Evolutionary conservation across 1,140 invertebrate species (phyloP), one percentile per base, ranked within the genome.

Genomic region (Drosophila erecta): DNA sequence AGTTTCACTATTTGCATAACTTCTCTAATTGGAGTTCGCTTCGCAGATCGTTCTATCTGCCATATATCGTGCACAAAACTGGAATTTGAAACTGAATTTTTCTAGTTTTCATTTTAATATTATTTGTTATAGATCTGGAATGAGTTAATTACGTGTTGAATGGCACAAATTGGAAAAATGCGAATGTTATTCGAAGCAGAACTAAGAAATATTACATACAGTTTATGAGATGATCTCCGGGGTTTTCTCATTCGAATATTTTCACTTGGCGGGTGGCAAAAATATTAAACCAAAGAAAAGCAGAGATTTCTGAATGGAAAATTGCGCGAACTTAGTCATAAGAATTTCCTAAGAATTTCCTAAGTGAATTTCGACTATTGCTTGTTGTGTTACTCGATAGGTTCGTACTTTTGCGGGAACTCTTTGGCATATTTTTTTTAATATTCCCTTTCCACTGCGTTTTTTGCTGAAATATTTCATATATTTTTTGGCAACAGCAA

Each of bases 401-500:
- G 38, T 33, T 37, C 44, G 43, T 59, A 37, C 55, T 38, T 27
- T 33, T 43, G 43, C 24, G 10, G 15, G 8, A 49, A 49, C 47
- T 49, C 24, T 49, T 49, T 49, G 46, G 37, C 15, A 17, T 14
- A 41, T 53, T 71, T 71, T 72, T 80, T 51, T 35, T 47, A 79
- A 53, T 54, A 56, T 59, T 58, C 27, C 2, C 22, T 86, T 78
- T 44, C 37, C 70, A 64, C 86, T 87, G 50, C 43, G 67, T 78
- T 75, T 66, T 54, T 49, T 54, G 60, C 24, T 65, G 46, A 67
- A 56, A 50, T 60, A 58, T 64, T 60, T 59, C 22, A 46, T n/a
- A 12, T 59, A 15, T 58, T 64, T 79, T 47, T 64, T 79, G 65
- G 75, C 67, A 76, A 80, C 72, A 78, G 83, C 76, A 80, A 90